These are phyloP conservation scores for Leptarthrus brevirostris DNA, from an alignment of 2,888 invertebrate genomes.

Conservation along the genomic window DNA sequence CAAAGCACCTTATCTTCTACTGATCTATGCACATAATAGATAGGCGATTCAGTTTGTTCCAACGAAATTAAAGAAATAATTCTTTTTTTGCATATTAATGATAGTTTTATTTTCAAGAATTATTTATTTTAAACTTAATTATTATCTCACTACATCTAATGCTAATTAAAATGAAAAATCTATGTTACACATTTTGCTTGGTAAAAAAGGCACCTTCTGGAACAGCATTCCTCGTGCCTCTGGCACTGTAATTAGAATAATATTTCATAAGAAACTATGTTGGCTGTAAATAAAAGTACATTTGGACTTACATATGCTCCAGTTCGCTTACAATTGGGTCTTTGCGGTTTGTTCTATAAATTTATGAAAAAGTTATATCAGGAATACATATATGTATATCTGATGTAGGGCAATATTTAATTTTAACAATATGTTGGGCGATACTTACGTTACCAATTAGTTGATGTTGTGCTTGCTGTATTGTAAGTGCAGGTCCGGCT, in stretches of 20 bases:
- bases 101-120: no score
- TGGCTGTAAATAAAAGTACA: not conserved
- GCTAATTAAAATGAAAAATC: no score
- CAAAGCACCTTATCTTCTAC: no score
- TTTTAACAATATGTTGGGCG: not conserved
- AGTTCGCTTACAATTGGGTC: not conserved
- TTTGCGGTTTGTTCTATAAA: not conserved
- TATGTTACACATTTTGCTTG: conserved; percentile 16
- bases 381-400: no score
- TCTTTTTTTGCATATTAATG: no score
- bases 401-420: conserved; percentile 1
- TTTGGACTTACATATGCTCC: not conserved
- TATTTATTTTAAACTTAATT: no score
- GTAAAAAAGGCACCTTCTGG: conserved; percentile 19
- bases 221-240: conserved; percentile 17
- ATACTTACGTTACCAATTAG: conserved; percentile 45
- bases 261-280: no score
- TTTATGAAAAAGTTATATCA: no score
- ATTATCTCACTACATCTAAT: no score
- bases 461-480: conserved; percentile 29
- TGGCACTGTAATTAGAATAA: conserved; percentile 16
- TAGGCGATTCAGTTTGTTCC: no score
- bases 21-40: no score
- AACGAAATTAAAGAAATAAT: no score
- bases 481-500: conserved; percentile 1